A percentile compares a stretch with the other conserved stretches of the same genome.
These are phyloP conservation scores for Zaprionus gabonicus DNA, from an alignment of 1,140 invertebrate species.

Conservation along the genomic window DNA sequence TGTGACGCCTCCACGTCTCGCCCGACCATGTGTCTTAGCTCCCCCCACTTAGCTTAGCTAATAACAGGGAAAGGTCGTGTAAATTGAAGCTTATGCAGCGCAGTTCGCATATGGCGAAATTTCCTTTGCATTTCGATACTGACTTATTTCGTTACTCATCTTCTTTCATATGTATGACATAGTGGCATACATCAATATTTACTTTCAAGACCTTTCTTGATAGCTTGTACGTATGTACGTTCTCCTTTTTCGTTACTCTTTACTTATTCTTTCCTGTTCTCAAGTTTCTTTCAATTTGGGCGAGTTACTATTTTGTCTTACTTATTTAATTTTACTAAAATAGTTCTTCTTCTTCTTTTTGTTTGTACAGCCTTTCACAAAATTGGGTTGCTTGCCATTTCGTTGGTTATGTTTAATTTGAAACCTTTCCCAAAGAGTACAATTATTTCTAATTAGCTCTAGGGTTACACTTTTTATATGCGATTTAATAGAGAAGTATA, in stretches of 20 bases:
- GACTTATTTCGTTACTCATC: not conserved
- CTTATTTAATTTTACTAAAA: not conserved
- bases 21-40: not conserved
- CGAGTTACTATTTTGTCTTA: not conserved
- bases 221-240: not conserved
- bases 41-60: constrained; percentile 27
- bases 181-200: not conserved
- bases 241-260: not conserved
- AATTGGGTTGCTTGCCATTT: not conserved
- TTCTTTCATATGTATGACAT: constrained; percentile 7
- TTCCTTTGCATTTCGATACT: not conserved
- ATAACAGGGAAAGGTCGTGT: constrained; percentile 6
- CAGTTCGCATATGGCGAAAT: constrained; percentile 10
- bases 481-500: not conserved
- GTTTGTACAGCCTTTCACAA: not conserved
- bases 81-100: not conserved
- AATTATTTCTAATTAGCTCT: not conserved
- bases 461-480: not conserved
- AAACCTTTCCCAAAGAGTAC: not conserved
- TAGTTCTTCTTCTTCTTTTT: not conserved
- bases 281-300: not conserved
- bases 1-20: not conserved
- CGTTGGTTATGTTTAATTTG: not conserved
- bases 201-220: not conserved
- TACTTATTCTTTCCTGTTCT: constrained; percentile 1